phyloP scores from a whole-genome alignment of 2,797 vertebrate species.

The Argya squamiceps region DNA sequence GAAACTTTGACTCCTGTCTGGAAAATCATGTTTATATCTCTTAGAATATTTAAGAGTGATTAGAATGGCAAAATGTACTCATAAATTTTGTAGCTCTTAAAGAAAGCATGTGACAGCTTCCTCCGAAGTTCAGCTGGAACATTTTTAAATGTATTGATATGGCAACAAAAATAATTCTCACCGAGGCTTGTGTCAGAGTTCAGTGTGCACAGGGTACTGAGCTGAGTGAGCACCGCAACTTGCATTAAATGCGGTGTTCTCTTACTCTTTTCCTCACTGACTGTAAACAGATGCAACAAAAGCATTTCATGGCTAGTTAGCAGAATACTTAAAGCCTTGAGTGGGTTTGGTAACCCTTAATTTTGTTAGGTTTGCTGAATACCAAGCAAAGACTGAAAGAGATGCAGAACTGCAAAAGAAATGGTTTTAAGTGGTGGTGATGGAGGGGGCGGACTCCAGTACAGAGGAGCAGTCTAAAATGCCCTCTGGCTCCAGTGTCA shows the following conservation, averaged over 20 bases:
- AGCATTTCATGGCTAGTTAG: neutral
- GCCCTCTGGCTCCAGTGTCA: neutral
- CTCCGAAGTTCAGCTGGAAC: constrained; percentile 5
- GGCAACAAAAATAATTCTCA: constrained; percentile 55
- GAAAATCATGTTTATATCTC: neutral
- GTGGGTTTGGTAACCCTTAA: neutral
- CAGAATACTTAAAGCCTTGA: neutral
- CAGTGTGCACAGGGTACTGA: neutral
- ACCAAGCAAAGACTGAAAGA: neutral
- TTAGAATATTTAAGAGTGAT: neutral
- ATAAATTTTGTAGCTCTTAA: constrained; percentile 34
- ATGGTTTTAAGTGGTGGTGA: neutral
- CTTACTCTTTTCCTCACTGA: neutral
- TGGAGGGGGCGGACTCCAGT: neutral
- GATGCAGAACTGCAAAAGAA: neutral
- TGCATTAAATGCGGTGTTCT: neutral
- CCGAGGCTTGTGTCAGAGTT: constrained; percentile 32
- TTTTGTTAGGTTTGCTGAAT: neutral
- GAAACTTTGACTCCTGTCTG: neutral
- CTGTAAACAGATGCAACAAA: neutral
- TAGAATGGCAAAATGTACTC: neutral
- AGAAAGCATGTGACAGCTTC: neutral
- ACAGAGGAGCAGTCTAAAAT: neutral
- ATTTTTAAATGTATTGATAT: constrained; percentile 17
- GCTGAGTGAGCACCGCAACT: neutral